Evolutionary conservation across 2,113 vertebrate genomes (phyloP).

Genomic region (Zingel zingel): DNA sequence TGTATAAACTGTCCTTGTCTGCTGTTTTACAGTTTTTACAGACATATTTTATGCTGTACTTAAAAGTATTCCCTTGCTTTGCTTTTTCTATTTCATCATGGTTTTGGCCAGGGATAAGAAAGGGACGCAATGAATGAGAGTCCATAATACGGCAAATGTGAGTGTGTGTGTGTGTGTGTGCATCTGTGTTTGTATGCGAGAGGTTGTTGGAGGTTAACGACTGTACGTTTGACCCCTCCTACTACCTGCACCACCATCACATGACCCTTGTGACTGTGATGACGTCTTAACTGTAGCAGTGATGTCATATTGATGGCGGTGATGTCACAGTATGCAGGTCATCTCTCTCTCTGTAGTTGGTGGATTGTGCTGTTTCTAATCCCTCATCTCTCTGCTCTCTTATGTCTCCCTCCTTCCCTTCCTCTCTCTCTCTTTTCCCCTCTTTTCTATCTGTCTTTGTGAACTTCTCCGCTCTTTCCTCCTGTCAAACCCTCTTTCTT

Average conservation of each 20-base stretch:
- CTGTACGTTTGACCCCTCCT: conserved; percentile 44
- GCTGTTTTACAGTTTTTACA: neutral
- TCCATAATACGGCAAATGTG: neutral
- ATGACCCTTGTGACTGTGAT: conserved; percentile 72
- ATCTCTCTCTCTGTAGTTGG: conserved; percentile 70
- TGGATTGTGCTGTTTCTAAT: conserved; percentile 83
- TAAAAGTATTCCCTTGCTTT: neutral
- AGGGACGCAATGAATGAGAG: conserved; percentile 1
- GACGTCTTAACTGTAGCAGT: conserved; percentile 72
- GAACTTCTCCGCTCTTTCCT: conserved; percentile 50
- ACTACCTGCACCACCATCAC: conserved; percentile 58
- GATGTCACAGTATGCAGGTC: conserved; percentile 70
- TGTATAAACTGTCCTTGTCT: neutral
- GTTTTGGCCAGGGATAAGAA: conserved; percentile 1
- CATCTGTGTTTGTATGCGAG: conserved; percentile 26
- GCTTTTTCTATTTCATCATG: neutral
- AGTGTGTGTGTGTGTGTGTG: neutral
- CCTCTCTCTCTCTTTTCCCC: conserved; percentile 11
- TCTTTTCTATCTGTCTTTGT: conserved; percentile 45
- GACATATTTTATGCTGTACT: neutral
- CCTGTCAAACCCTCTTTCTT: conserved; percentile 49
- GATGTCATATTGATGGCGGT: conserved; percentile 70
- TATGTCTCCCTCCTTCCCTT: conserved; percentile 64
- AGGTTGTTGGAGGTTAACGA: conserved; percentile 33
- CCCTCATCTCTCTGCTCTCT: conserved; percentile 75